A percentile compares a stretch with the other conserved stretches of the same genome.
Conservation (phyloP, 2,797 vertebrate species). For the Acrossocheilus fasciatus region DNA sequence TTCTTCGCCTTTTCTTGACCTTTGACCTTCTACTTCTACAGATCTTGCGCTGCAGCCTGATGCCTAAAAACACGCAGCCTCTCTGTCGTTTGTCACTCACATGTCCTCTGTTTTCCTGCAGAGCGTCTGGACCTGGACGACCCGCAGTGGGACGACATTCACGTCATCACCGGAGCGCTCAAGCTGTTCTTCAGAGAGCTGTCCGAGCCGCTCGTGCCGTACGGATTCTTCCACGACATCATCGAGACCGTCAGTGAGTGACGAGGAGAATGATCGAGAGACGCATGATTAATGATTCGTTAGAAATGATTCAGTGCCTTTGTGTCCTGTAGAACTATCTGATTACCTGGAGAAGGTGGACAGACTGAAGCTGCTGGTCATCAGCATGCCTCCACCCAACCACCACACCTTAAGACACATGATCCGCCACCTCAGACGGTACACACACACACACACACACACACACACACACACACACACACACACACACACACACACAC, state of each 20-base stretch:
- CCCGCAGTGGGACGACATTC: slow-evolving; percentile 91
- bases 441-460: slow-evolving; percentile 27
- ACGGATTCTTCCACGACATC: slow-evolving; percentile 80
- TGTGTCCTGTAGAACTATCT: slow-evolving; percentile 77
- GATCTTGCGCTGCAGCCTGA: background rate
- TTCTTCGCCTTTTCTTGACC: background rate
- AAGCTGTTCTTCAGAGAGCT: slow-evolving; percentile 95
- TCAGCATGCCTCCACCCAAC: slow-evolving; percentile 84
- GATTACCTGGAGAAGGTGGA: slow-evolving; percentile 83
- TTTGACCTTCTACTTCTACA: background rate
- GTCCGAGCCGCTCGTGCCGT: slow-evolving; percentile 88
- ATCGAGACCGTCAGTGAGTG: slow-evolving; percentile 87
- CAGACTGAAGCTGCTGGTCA: slow-evolving; percentile 81
- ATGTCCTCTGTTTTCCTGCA: slow-evolving; percentile 59
- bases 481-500: no score
- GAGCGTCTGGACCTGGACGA: slow-evolving; percentile 87
- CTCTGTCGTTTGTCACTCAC: background rate
- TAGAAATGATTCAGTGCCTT: background rate
- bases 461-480: no score
- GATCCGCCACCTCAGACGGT: slow-evolving; percentile 88
- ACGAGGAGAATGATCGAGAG: background rate
- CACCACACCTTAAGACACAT: slow-evolving; percentile 85
- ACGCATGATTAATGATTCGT: background rate
- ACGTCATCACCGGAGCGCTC: slow-evolving; percentile 91
- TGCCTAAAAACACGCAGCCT: background rate